These are phyloP conservation scores for Rhabdomys dilectus DNA, from an alignment of 2,113 vertebrate genomes.

Conservation along the genomic window DNA sequence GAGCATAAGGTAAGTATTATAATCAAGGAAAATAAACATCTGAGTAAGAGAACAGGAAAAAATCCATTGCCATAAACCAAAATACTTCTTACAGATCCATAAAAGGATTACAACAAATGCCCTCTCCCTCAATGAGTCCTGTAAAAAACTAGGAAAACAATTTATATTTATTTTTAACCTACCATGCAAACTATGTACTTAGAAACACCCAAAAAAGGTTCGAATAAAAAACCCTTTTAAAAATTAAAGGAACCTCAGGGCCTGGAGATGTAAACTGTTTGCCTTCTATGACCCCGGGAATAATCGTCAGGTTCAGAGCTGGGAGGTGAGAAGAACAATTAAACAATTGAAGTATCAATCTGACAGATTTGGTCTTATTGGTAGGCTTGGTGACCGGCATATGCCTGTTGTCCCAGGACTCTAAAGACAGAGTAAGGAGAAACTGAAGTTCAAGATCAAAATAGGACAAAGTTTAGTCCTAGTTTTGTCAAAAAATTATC, in stretches of 20 bases:
- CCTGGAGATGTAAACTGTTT: background rate
- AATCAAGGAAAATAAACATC: conserved; percentile 12
- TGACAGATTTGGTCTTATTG: background rate
- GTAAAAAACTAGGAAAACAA: conserved; percentile 2
- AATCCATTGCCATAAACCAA: conserved; percentile 23
- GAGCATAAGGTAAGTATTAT: conserved; percentile 44
- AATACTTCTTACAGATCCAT: background rate
- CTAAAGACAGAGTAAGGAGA: background rate
- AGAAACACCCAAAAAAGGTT: conserved; percentile 3
- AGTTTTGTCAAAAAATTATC: conserved; percentile 5
- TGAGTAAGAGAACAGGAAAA: background rate
- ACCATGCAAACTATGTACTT: conserved; percentile 15
- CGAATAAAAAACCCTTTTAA: conserved; percentile 8
- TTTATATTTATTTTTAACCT: background rate
- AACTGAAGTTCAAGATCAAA: background rate
- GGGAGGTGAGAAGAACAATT: background rate
- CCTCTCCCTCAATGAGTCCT: conserved; percentile 10
- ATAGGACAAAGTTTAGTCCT: background rate
- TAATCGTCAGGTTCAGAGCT: background rate
- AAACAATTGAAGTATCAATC: background rate
- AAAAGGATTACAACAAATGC: conserved; percentile 11
- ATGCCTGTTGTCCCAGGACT: background rate
- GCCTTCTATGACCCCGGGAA: background rate
- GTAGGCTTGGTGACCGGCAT: background rate
- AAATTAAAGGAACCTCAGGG: conserved; percentile 29